Conservation (phyloP, 1,140 invertebrate genomes). For the Chelonus insularis region DNA sequence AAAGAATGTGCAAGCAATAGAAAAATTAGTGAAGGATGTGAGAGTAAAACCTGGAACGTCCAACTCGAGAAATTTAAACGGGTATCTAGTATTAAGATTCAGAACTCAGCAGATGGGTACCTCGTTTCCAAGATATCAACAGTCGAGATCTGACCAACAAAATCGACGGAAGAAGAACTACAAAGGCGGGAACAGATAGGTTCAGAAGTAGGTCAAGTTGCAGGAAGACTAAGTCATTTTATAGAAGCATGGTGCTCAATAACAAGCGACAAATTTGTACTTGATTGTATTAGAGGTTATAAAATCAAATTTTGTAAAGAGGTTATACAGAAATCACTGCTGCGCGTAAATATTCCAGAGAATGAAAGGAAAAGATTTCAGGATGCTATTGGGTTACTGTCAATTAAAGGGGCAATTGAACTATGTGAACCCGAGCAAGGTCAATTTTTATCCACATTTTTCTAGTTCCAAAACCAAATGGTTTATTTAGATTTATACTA, state of each 20-base stretch:
- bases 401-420: slow-evolving; percentile 18
- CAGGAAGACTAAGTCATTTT: slow-evolving; percentile 33
- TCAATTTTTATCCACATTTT: slow-evolving; percentile 23
- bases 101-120: no score
- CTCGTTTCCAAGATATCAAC: no score
- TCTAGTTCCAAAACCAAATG: slow-evolving; percentile 19
- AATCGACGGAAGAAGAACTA: no score
- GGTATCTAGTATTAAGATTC: no score
- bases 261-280: slow-evolving; percentile 26
- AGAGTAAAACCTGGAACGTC: no score
- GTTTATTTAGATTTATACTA: slow-evolving; percentile 14
- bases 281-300: slow-evolving; percentile 26
- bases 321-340: neutral
- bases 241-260: slow-evolving; percentile 27
- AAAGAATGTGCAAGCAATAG: no score
- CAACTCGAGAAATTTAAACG: no score
- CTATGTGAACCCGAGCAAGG: neutral
- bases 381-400: neutral
- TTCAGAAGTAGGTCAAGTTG: slow-evolving; percentile 20
- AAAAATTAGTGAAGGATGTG: no score
- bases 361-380: slow-evolving; percentile 6
- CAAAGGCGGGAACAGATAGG: no score
- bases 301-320: slow-evolving; percentile 27
- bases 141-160: no score
- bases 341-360: slow-evolving; percentile 1